Percentiles rank a stretch among this genome's conserved stretches.
Evolutionary conservation across 1,140 invertebrate genomes (phyloP).

Genomic region (Bombus cullumanus): DNA sequence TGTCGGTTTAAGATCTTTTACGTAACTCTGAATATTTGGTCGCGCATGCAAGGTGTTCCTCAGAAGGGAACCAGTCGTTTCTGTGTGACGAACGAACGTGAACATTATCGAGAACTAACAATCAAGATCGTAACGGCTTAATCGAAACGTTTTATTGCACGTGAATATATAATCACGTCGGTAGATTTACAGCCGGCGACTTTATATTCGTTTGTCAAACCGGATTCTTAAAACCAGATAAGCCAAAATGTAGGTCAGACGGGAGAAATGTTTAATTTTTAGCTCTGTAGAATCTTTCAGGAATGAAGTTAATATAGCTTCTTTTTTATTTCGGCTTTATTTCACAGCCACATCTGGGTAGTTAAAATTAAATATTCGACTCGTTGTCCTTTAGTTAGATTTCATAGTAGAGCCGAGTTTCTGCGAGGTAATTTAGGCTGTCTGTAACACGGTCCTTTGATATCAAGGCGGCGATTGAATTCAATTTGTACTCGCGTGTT

Average conservation of each 20-base stretch:
- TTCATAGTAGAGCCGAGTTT: no score
- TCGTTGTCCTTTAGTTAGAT: no score
- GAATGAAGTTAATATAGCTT: no score
- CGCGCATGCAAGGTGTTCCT: background rate
- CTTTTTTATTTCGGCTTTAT: no score
- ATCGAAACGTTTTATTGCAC: slow-evolving; percentile 20
- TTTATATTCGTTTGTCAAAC: background rate
- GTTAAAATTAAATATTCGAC: no score
- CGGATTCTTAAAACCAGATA: background rate
- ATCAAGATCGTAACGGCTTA: slow-evolving; percentile 7
- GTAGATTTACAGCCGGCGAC: background rate
- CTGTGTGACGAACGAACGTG: background rate
- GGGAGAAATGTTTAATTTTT: background rate
- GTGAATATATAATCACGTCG: slow-evolving; percentile 11
- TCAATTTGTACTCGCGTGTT: no score
- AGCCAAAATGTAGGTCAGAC: background rate
- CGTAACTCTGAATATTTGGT: slow-evolving; percentile 14
- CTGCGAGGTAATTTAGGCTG: no score
- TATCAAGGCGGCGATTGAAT: no score
- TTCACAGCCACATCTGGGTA: no score
- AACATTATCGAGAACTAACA: background rate
- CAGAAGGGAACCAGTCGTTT: background rate
- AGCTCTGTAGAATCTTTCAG: no score
- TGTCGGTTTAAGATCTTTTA: background rate
- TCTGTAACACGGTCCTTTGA: no score